Evolutionary conservation across 2,113 vertebrate species (phyloP).

Genomic region (Guaruba guarouba): DNA sequence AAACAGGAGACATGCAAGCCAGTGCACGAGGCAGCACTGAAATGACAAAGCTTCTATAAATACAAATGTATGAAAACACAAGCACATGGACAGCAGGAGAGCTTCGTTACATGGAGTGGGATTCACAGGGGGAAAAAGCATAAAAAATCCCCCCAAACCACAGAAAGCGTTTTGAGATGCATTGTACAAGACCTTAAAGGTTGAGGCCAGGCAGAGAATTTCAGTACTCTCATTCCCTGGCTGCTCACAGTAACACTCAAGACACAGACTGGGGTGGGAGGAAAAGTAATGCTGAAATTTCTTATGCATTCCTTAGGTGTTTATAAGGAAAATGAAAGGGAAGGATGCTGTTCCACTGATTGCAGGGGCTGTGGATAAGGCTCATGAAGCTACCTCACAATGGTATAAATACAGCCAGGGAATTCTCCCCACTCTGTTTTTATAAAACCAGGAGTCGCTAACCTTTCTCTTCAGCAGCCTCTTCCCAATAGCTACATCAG

Average conservation of each 20-base stretch:
- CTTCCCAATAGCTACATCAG: not conserved
- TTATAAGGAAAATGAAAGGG: not conserved
- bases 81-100: not conserved
- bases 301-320: not conserved
- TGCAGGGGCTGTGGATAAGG: not conserved
- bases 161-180: not conserved
- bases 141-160: not conserved
- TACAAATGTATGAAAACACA: not conserved
- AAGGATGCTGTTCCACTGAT: not conserved
- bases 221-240: not conserved
- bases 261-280: not conserved
- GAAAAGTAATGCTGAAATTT: not conserved
- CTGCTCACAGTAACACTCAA: not conserved
- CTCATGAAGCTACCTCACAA: not conserved
- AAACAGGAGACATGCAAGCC: not conserved
- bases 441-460: not conserved
- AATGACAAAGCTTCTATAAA: constrained; percentile 5
- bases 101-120: not conserved
- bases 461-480: not conserved
- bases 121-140: not conserved
- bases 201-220: not conserved
- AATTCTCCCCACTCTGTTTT: not conserved
- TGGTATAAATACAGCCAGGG: not conserved
- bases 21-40: not conserved
- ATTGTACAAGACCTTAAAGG: not conserved